phyloP scores from a whole-genome alignment of 2,888 invertebrate genomes.

The Acanthococcus lagerstroemiae region DNA sequence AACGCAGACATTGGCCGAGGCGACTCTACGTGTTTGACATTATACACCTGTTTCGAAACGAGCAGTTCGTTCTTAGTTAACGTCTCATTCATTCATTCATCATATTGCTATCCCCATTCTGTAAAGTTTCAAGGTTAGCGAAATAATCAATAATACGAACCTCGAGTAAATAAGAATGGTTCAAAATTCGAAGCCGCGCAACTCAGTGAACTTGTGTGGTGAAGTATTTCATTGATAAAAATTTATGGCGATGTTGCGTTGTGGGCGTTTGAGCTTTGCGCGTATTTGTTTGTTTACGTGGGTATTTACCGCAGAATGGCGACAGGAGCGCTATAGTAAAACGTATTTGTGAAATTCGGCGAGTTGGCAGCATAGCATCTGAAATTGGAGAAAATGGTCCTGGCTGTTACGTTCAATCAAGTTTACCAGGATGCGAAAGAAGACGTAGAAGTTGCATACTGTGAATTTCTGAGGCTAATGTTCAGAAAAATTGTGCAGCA shows the following conservation, averaged over 20 bases:
- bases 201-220: constrained; percentile 13
- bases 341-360: too few species aligned
- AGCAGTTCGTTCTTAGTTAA: constrained; percentile 6
- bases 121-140: constrained; percentile 22
- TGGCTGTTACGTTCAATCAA: too few species aligned
- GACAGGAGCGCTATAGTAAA: too few species aligned
- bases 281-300: too few species aligned
- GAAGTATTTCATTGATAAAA: constrained; percentile 14
- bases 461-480: too few species aligned
- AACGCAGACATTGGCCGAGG: not conserved
- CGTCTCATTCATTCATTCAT: constrained; percentile 14
- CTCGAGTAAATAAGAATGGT: not conserved
- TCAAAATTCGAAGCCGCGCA: constrained; percentile 3
- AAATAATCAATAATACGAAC: constrained; percentile 9
- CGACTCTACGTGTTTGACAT: not conserved
- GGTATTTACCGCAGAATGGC: too few species aligned
- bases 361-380: too few species aligned
- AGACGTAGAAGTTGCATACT: too few species aligned
- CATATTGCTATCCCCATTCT: constrained; percentile 7
- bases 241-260: not conserved
- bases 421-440: too few species aligned
- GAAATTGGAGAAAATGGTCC: too few species aligned
- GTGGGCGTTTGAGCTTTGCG: too few species aligned
- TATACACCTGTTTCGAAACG: not conserved
- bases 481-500: too few species aligned